phyloP scores from a whole-genome alignment of 53 echinoderm and acorn worm genomes.

The Antedon mediterranea region DNA sequence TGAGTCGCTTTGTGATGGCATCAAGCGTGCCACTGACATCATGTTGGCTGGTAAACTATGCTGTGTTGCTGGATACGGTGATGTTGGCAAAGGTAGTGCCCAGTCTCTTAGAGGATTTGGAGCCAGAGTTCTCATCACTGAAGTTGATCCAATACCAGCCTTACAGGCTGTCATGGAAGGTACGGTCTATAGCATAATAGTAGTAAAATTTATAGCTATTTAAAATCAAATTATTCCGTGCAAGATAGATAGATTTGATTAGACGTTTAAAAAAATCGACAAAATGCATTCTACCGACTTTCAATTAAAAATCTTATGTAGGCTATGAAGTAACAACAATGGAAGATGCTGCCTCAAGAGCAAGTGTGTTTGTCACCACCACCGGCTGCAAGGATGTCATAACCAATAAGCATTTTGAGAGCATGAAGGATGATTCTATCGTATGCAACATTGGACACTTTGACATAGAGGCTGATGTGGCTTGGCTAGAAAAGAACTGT shows the following conservation, averaged over 20 bases:
- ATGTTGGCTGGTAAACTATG: slow-evolving; percentile 93
- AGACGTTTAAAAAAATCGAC: too few species aligned
- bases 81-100: slow-evolving; percentile 98
- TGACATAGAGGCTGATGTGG: slow-evolving; percentile 87
- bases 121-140: slow-evolving; percentile 92
- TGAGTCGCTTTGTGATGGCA: slow-evolving; percentile 89
- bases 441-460: slow-evolving; percentile 99
- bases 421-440: slow-evolving; percentile 77
- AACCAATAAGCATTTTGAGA: slow-evolving; percentile 39
- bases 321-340: slow-evolving; percentile 91
- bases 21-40: slow-evolving; percentile 96
- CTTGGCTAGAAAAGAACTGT: slow-evolving; percentile 58
- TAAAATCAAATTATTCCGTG: too few species aligned
- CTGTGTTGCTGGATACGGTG: slow-evolving; percentile 86
- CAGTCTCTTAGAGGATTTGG: slow-evolving; percentile 94
- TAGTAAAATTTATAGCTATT: too few species aligned
- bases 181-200: too few species aligned
- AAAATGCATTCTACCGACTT: too few species aligned
- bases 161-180: slow-evolving; percentile 99
- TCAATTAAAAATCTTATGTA: too few species aligned
- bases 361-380: slow-evolving; percentile 82
- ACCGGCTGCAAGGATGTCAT: slow-evolving; percentile 85
- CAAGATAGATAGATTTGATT: too few species aligned
- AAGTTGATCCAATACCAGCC: slow-evolving; percentile 92
- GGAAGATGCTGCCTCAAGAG: slow-evolving; percentile 71